Evolutionary conservation across 1,140 invertebrate genomes (phyloP).

Genomic region (Eumaeus atala): DNA sequence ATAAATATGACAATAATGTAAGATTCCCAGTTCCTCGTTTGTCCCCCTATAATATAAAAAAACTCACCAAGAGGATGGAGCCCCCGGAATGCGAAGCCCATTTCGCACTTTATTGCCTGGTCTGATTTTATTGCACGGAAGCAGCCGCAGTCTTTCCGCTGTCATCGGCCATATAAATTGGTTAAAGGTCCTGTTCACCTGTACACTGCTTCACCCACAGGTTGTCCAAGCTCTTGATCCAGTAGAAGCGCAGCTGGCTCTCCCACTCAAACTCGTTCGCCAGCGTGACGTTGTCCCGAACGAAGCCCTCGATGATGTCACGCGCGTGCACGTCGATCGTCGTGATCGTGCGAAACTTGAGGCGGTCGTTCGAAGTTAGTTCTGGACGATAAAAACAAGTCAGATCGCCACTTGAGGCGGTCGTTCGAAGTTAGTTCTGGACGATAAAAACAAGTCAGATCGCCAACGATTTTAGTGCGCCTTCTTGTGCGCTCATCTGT

Average conservation of each 20-base stretch:
- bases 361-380: conserved; percentile 85
- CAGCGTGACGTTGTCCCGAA: conserved; percentile 88
- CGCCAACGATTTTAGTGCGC: not conserved
- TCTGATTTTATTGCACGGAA: too few relatives aligned
- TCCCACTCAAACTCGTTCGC: conserved; percentile 93
- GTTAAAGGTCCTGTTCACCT: too few relatives aligned
- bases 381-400: conserved; percentile 42
- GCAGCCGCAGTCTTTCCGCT: too few relatives aligned
- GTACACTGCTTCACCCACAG: conserved; percentile 89
- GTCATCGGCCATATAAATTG: too few relatives aligned
- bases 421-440: too few relatives aligned
- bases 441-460: not conserved
- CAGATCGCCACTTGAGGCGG: not conserved
- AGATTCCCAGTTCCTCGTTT: too few relatives aligned
- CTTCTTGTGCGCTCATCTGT: too few relatives aligned
- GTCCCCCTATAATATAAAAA: too few relatives aligned
- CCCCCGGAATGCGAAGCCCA: too few relatives aligned
- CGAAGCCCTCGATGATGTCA: conserved; percentile 91
- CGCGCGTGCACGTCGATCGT: conserved; percentile 93
- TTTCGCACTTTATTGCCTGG: too few relatives aligned
- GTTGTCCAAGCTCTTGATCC: conserved; percentile 88
- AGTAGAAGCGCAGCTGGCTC: conserved; percentile 93
- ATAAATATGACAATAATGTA: too few relatives aligned
- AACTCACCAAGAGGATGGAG: too few relatives aligned
- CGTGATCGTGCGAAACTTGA: conserved; percentile 90